Conservation (phyloP, 2,888 invertebrate genomes). For the Leucania comma region DNA sequence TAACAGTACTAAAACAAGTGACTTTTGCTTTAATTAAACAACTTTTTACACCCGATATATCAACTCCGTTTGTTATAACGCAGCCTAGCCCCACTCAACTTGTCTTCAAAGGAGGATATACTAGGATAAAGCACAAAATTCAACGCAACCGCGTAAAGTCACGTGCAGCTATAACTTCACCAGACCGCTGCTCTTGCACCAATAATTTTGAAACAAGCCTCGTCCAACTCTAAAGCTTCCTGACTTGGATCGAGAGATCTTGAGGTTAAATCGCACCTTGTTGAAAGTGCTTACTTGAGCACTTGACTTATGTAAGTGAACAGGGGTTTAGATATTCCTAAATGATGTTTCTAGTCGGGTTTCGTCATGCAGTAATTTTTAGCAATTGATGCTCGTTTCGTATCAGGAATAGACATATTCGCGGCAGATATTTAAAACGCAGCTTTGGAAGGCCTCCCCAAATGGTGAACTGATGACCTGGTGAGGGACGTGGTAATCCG, state of each 20-base stretch:
- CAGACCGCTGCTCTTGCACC: conserved; percentile 44
- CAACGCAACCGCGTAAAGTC: conserved; percentile 39
- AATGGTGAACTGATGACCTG: too few relatives aligned
- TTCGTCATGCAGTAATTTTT: not conserved
- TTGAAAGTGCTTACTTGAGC: conserved; percentile 22
- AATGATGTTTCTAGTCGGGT: not conserved
- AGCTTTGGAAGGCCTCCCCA: too few relatives aligned
- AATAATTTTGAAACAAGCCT: conserved; percentile 48
- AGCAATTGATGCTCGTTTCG: not conserved
- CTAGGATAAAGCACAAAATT: conserved; percentile 40
- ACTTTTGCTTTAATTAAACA: too few relatives aligned
- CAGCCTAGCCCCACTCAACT: not conserved
- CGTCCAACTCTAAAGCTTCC: conserved; percentile 27
- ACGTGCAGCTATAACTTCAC: conserved; percentile 45
- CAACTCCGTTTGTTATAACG: not conserved
- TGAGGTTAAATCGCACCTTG: conserved; percentile 12
- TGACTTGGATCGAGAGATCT: conserved; percentile 22
- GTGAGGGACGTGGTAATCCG: too few relatives aligned
- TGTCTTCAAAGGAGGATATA: conserved; percentile 17
- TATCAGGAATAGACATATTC: too few relatives aligned
- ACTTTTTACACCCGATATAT: not conserved
- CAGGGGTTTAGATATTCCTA: conserved; percentile 8
- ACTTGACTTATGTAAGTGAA: conserved; percentile 23
- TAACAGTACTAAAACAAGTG: not conserved
- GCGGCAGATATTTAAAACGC: too few relatives aligned